phyloP scores from a whole-genome alignment of 2,113 vertebrate species.

The Labeo catla region DNA sequence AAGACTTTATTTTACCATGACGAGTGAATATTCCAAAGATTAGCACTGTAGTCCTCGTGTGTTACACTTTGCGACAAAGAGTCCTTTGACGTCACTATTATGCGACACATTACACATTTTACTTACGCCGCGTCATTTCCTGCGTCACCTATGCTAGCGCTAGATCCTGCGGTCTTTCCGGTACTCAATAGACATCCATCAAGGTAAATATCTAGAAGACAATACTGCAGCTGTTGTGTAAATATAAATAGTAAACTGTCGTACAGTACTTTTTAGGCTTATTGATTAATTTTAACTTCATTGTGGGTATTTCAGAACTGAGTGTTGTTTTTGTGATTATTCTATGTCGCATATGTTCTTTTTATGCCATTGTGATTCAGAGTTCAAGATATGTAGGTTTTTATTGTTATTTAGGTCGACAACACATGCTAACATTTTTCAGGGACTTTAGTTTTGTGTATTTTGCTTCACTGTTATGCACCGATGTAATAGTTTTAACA shows the following conservation, averaged over 20 bases:
- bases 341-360: neutral
- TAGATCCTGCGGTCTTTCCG: conserved; percentile 20
- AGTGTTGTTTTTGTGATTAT: neutral
- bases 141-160: conserved; percentile 3
- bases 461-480: neutral
- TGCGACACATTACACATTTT: conserved; percentile 4
- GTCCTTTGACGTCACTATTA: neutral
- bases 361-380: neutral
- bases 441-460: neutral
- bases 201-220: conserved; percentile 15
- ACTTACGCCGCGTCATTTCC: neutral
- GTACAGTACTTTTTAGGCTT: neutral
- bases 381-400: neutral
- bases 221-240: neutral
- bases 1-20: conserved; percentile 4
- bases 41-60: neutral
- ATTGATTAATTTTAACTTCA: no score
- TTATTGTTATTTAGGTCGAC: neutral
- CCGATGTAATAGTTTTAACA: neutral
- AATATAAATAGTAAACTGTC: neutral
- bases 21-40: neutral
- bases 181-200: neutral
- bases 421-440: neutral
- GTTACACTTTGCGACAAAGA: neutral
- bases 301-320: neutral